Base-by-base conservation (phyloP, 2,113 vertebrate genomes). In the Eonycteris spelaea region DNA sequence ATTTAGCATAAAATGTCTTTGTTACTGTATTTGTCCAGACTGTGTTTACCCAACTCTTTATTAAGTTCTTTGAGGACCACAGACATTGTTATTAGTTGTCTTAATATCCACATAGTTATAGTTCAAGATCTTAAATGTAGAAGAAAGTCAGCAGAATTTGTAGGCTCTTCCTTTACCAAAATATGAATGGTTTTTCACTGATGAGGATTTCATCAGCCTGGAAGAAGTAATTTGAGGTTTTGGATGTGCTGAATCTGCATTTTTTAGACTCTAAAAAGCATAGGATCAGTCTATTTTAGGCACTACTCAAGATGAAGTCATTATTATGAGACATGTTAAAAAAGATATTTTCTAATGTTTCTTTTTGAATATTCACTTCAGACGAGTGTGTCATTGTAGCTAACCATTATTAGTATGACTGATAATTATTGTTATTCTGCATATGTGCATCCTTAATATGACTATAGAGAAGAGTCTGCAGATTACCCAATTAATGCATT, bases 361-460 rank as follows among this genome's bases (percentile, higher is more conserved):
- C 71, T 86, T 87, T 86, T 74, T 94, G 51, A 95, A 79, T 89
- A 93, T 73, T 51, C 74, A 80, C 86, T 95, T 91, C 63, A 97
- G 94, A 97, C 90, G 83, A 95, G 51, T 94, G 93, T 97, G 97
- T 97, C 96, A 97, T 87, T 90, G 90, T 95, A 96, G 97, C 70
- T 97, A 95, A 97, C 94, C 90, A 68, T 86, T 68, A 90, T 94
- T 93, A 85, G 77, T 71, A 73, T 70, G 84, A 96, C 91, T 95
- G 83, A 51, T 68, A 63, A 89, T n/a, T 74, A 74, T 8, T 90
- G 65, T 90, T 80, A 43, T 45, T 94, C 30, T 89, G 45, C 75
- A 18, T 84, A 43, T 7, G 7, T 77, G 28, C 93, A 77, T 91
- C 70, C 68, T 87, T 92, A 78, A 70, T 51, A 40, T 91, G 93